These are phyloP conservation scores for Drosophila quasianomalipes DNA, from an alignment of 2,888 invertebrate species.

Conservation along the genomic window DNA sequence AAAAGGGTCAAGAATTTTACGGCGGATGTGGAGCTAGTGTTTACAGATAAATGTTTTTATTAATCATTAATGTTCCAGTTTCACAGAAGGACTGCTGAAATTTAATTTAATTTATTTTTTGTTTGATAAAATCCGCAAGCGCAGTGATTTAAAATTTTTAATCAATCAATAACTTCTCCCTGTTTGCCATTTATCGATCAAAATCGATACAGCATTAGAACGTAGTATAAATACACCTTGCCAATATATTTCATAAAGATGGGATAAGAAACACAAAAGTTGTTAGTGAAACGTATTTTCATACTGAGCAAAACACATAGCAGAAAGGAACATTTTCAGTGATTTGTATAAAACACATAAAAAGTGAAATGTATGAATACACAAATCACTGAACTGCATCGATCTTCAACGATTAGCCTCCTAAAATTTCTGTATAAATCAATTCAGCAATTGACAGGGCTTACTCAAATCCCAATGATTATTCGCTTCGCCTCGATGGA, in stretches of 20 bases:
- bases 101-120: no score
- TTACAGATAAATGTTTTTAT: not conserved
- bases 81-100: not conserved
- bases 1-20: not conserved
- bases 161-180: no score
- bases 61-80: not conserved
- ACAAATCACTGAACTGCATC: not conserved
- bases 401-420: not conserved
- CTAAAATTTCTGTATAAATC: not conserved
- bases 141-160: no score
- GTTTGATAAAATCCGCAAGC: no score
- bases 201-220: not conserved
- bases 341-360: no score
- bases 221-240: not conserved
- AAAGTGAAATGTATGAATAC: not conserved
- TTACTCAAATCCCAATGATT: not conserved
- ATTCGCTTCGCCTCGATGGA: not conserved
- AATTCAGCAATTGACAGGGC: not conserved
- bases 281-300: not conserved
- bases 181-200: accelerated
- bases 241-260: not conserved
- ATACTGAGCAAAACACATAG: not conserved
- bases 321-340: not conserved
- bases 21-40: not conserved
- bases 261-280: not conserved